phyloP scores from a whole-genome alignment of 2,888 invertebrate species.

The Beris chalybata region DNA sequence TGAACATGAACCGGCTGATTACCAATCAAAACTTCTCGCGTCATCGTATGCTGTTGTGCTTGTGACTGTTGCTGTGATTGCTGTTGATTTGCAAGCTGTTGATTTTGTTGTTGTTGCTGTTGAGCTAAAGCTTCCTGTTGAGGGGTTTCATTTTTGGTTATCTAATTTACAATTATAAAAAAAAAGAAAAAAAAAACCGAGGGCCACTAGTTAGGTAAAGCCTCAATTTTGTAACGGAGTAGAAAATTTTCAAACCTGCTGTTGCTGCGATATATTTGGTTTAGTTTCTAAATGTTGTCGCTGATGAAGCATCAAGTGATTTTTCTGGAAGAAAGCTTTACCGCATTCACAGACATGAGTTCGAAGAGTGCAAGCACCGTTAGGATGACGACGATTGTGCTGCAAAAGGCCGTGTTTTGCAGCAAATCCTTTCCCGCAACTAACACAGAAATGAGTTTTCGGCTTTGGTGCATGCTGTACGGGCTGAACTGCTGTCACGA shows the following conservation, averaged over 20 bases:
- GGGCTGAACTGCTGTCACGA: constrained; percentile 34
- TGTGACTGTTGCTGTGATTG: constrained; percentile 43
- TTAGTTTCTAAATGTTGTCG: constrained; percentile 67
- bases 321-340: constrained; percentile 85
- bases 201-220: constrained; percentile 17
- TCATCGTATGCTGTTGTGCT: constrained; percentile 47
- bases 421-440: constrained; percentile 80
- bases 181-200: constrained; percentile 19
- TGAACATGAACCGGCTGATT: constrained; percentile 56
- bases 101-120: constrained; percentile 53
- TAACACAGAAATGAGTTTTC: constrained; percentile 76
- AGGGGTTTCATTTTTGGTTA: constrained; percentile 48
- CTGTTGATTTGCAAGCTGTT: constrained; percentile 48
- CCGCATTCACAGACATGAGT: constrained; percentile 82
- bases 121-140: constrained; percentile 46
- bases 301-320: constrained; percentile 79
- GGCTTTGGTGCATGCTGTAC: constrained; percentile 57
- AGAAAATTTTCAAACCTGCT: constrained; percentile 43
- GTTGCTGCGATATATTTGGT: constrained; percentile 53
- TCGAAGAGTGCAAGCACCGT: constrained; percentile 76
- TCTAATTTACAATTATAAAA: constrained; percentile 33
- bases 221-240: neutral
- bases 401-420: constrained; percentile 81
- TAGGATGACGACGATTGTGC: constrained; percentile 77
- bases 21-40: constrained; percentile 57